phyloP scores from a whole-genome alignment of 2,113 vertebrate species.

The Dascyllus trimaculatus region DNA sequence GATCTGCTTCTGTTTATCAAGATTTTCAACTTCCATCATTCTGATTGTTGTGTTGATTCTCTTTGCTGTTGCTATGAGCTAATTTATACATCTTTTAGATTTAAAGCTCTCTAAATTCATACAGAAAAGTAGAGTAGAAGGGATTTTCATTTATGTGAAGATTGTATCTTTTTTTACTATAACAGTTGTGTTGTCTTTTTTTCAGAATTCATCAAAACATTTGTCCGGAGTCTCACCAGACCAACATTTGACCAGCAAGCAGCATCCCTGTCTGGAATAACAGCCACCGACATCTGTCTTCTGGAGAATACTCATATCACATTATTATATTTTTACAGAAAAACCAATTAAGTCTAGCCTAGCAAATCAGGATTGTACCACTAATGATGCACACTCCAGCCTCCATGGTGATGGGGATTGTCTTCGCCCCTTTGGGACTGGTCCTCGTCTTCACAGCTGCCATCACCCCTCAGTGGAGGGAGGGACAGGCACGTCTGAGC shows the following conservation, averaged over 20 bases:
- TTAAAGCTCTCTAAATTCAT: not conserved
- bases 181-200: not conserved
- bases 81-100: not conserved
- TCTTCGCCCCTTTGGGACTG: slow-evolving; percentile 86
- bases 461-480: slow-evolving; percentile 87
- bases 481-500: slow-evolving; percentile 78
- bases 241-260: not conserved
- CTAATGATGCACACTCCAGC: slow-evolving; percentile 82
- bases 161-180: not conserved
- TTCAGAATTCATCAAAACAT: not conserved
- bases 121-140: too few relatives aligned
- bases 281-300: not conserved
- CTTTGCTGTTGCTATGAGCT: not conserved
- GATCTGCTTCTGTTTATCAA: not conserved
- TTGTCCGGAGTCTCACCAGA: not conserved
- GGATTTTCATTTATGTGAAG: not conserved
- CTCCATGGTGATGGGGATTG: slow-evolving; percentile 86
- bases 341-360: not conserved
- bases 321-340: not conserved
- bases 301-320: not conserved
- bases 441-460: slow-evolving; percentile 86
- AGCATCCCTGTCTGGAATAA: not conserved
- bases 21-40: not conserved
- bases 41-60: not conserved
- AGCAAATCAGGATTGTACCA: not conserved